These are phyloP conservation scores for Iphiclides podalirius DNA, from an alignment of 2,888 invertebrate species.

Conservation along the genomic window DNA sequence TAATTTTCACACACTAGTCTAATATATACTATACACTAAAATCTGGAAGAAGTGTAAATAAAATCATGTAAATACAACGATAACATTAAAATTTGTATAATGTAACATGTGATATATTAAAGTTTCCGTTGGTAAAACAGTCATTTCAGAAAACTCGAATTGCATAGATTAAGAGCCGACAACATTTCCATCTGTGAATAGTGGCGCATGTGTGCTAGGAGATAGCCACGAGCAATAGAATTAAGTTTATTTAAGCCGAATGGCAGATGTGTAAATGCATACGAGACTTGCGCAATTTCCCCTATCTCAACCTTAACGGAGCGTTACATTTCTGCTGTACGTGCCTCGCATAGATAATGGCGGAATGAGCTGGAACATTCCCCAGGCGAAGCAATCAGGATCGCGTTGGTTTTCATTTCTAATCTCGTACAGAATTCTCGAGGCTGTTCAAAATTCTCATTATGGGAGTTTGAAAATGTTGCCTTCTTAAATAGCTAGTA, in stretches of 20 bases:
- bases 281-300: conserved; percentile 22
- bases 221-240: conserved; percentile 16
- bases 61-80: too few species aligned
- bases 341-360: conserved; percentile 15
- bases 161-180: not conserved
- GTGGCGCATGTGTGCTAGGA: not conserved
- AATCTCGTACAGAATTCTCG: conserved; percentile 10
- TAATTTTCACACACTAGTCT: too few species aligned
- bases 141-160: not conserved
- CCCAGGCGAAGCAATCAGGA: conserved; percentile 9
- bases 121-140: not conserved
- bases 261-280: conserved; percentile 22
- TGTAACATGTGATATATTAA: too few species aligned
- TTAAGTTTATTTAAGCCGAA: conserved; percentile 21
- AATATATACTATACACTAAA: not conserved
- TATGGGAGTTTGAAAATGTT: not conserved
- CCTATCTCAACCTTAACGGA: conserved; percentile 15
- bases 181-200: too few species aligned
- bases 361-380: conserved; percentile 11
- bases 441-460: too few species aligned
- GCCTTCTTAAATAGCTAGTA: too few species aligned
- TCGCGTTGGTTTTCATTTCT: conserved; percentile 17
- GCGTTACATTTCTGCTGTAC: conserved; percentile 15
- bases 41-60: not conserved
- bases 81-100: too few species aligned